A percentile compares a stretch with the other conserved stretches of the same genome.
Conservation (phyloP, 35 echinoderm and acorn worm species). For the Diadema setosum region DNA sequence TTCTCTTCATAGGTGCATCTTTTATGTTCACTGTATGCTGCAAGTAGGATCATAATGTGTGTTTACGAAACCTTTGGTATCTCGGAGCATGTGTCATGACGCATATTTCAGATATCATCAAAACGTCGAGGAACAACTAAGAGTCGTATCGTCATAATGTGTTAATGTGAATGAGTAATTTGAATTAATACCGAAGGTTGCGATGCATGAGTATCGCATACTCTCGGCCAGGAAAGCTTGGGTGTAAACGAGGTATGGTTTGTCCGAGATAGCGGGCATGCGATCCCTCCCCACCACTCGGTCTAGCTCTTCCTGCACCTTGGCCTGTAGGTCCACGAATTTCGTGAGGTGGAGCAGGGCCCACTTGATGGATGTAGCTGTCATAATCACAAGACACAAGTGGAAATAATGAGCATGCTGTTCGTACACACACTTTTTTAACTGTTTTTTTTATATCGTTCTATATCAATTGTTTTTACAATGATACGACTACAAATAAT, state of each 20-base stretch:
- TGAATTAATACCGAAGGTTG: conserved; percentile 24
- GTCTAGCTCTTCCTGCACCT: conserved; percentile 80
- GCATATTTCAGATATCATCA: not conserved
- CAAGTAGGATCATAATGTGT: not conserved
- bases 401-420: not conserved
- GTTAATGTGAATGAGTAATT: too few species aligned
- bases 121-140: not conserved
- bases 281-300: conserved; percentile 45
- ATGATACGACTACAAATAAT: not conserved
- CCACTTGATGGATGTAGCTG: not conserved
- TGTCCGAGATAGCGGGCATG: conserved; percentile 34
- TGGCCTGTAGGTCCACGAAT: conserved; percentile 28
- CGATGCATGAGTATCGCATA: conserved; percentile 11
- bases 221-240: conserved; percentile 58
- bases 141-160: too few species aligned
- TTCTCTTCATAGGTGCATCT: not conserved
- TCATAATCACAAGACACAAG: not conserved
- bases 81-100: not conserved
- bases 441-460: not conserved
- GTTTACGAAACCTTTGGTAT: not conserved
- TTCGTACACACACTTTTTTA: not conserved
- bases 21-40: not conserved
- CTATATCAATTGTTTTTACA: not conserved
- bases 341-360: not conserved
- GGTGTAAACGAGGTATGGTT: conserved; percentile 47